Conservation (phyloP, 1,140 invertebrate genomes). For the Vollenhovia emeryi region DNA sequence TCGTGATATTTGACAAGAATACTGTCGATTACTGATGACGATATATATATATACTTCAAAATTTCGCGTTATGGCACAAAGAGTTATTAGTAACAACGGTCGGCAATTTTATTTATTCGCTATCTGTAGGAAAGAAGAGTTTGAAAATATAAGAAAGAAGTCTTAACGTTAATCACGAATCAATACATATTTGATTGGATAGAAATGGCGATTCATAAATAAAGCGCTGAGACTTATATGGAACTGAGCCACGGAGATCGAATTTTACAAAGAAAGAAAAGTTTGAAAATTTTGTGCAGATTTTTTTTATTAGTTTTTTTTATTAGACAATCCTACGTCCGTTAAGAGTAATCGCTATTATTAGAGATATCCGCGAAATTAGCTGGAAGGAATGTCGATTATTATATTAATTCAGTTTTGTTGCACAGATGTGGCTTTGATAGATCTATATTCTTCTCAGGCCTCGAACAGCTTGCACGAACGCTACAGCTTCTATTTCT, state of each 20-base stretch:
- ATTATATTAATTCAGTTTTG: not conserved
- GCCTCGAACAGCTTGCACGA: not conserved
- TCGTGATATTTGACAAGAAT: constrained; percentile 31
- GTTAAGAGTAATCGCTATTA: not conserved
- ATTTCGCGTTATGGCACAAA: constrained; percentile 78
- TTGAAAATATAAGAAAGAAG: not conserved
- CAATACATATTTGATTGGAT: constrained; percentile 11
- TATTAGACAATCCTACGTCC: not conserved
- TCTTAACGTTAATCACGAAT: constrained; percentile 29
- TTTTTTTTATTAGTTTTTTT: not conserved
- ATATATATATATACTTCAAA: constrained; percentile 64
- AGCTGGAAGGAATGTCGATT: not conserved
- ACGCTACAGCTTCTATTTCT: not conserved
- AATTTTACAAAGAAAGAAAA: not conserved
- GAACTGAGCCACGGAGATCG: not conserved
- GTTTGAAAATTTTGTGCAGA: not conserved
- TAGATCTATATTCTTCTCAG: constrained; percentile 44
- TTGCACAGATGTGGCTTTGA: not conserved
- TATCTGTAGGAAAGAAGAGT: constrained; percentile 37
- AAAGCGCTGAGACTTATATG: constrained; percentile 16
- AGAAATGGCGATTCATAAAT: constrained; percentile 12
- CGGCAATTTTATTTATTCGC: constrained; percentile 56
- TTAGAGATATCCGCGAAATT: not conserved
- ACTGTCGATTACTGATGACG: constrained; percentile 30
- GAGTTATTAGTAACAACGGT: constrained; percentile 64